A percentile compares a stretch with the other conserved stretches of the same genome.
phyloP scores from a whole-genome alignment of 2,888 invertebrate genomes.

The Cephus runcator region DNA sequence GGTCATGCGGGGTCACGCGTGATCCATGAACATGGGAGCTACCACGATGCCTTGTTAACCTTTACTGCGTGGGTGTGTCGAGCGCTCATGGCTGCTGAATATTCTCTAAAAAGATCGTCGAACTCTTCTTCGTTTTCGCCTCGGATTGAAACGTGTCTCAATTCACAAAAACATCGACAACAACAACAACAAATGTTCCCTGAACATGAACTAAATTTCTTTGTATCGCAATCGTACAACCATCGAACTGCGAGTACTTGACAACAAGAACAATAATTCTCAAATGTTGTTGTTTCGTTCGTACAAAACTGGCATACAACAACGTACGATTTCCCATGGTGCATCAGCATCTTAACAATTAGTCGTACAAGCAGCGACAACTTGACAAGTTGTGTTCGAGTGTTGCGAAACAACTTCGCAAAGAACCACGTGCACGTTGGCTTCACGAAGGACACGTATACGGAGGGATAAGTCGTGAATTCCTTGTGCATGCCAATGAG shows the following conservation, averaged over 20 bases:
- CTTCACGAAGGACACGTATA: neutral
- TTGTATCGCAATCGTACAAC: neutral
- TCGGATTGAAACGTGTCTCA: neutral
- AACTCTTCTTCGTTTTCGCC: neutral
- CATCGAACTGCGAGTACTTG: no score
- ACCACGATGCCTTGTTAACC: neutral
- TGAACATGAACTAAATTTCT: neutral
- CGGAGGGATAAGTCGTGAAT: neutral
- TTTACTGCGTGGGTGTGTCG: slow-evolving; percentile 2
- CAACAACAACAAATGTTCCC: neutral
- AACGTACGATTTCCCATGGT: neutral
- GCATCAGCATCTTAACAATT: neutral
- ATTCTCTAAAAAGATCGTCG: neutral
- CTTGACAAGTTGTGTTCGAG: neutral
- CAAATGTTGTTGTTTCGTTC: no score
- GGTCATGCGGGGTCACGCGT: neutral
- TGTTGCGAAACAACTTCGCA: neutral
- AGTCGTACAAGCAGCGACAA: neutral
- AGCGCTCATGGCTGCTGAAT: no score
- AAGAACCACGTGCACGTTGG: neutral
- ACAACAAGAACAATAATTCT: no score
- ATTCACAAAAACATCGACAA: neutral
- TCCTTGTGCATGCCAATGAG: neutral
- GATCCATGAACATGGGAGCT: neutral
- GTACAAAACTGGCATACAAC: no score